Evolutionary conservation across 2,888 invertebrate genomes (phyloP).

Genomic region (Glyphotaelius pellucidus): DNA sequence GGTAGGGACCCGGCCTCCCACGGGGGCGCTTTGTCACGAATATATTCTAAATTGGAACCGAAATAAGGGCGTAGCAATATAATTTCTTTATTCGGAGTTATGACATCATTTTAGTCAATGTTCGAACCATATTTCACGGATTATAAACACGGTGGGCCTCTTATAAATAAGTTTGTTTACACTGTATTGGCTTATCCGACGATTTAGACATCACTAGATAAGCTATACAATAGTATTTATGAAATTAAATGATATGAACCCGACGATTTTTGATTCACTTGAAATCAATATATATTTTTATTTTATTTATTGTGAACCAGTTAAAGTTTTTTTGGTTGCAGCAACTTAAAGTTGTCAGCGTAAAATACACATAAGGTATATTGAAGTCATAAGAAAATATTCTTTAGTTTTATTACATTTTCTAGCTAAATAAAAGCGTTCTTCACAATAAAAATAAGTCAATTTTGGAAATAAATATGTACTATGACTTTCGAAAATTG

Average conservation of each 20-base stretch:
- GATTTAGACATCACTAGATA: neutral
- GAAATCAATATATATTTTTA: too few species aligned
- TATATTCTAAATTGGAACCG: constrained; percentile 14
- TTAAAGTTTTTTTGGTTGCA: too few species aligned
- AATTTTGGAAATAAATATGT: too few species aligned
- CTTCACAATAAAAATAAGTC: too few species aligned
- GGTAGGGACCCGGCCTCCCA: neutral
- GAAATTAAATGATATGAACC: neutral
- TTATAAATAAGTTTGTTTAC: neutral
- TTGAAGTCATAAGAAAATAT: too few species aligned
- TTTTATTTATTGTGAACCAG: too few species aligned
- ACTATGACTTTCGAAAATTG: too few species aligned
- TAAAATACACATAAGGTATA: too few species aligned
- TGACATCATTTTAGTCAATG: constrained; percentile 2
- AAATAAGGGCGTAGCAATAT: constrained; percentile 7
- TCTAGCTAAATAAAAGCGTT: too few species aligned
- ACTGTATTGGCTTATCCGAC: neutral
- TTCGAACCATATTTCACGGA: constrained; percentile 4
- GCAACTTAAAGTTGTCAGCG: too few species aligned
- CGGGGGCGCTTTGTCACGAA: constrained; percentile 18
- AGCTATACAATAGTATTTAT: neutral
- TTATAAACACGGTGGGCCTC: neutral
- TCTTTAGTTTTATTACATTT: too few species aligned
- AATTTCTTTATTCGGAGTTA: neutral
- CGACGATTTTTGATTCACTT: neutral